phyloP scores from a whole-genome alignment of 2,888 invertebrate genomes.

The Acronicta leporina region DNA sequence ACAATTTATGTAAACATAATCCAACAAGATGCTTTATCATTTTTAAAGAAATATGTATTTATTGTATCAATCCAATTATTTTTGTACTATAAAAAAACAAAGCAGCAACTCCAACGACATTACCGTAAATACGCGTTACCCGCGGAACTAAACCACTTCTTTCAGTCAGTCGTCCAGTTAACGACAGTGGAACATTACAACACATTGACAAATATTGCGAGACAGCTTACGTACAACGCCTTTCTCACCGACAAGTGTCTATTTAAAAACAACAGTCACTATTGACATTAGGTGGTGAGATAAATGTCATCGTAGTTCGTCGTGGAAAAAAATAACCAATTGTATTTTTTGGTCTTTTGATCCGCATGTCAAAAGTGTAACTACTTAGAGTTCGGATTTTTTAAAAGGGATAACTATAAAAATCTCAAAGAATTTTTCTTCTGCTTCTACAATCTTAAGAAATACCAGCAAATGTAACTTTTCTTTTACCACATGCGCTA shows the following conservation, averaged over 20 bases:
- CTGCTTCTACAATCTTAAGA: too few relatives aligned
- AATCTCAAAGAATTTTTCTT: too few relatives aligned
- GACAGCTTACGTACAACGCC: constrained; percentile 44
- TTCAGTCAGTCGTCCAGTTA: constrained; percentile 67
- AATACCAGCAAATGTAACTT: too few relatives aligned
- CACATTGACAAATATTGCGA: constrained; percentile 76
- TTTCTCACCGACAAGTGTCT: constrained; percentile 44
- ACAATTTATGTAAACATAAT: too few relatives aligned
- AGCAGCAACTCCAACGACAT: constrained; percentile 52
- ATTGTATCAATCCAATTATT: too few relatives aligned
- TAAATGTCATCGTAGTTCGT: background rate
- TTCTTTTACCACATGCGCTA: too few relatives aligned
- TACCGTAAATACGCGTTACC: constrained; percentile 55
- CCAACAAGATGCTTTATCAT: too few relatives aligned
- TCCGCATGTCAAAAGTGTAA: background rate
- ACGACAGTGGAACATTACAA: constrained; percentile 70
- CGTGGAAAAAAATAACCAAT: constrained; percentile 10
- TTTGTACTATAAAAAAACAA: background rate
- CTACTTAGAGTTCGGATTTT: background rate
- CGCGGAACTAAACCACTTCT: constrained; percentile 79
- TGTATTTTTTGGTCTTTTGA: constrained; percentile 2
- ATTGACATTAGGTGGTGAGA: constrained; percentile 23
- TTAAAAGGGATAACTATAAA: too few relatives aligned
- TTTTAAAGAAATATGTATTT: too few relatives aligned
- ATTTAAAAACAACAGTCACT: constrained; percentile 38